Evolutionary conservation across 2,888 invertebrate species (phyloP).

Genomic region (Callinectes sapidus): DNA sequence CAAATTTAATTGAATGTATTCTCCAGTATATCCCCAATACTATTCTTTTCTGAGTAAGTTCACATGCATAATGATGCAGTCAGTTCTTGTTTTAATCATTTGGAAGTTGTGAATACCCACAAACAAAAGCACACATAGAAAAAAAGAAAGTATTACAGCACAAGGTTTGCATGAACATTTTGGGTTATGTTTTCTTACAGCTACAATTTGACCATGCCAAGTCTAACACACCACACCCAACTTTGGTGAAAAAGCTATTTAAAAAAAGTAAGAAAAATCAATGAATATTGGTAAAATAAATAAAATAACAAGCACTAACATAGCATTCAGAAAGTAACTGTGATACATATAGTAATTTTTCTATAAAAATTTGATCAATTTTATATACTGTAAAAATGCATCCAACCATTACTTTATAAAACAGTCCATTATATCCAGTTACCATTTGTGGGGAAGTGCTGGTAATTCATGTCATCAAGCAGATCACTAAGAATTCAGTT

Average conservation of each 20-base stretch:
- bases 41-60: background rate
- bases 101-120: background rate
- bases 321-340: background rate
- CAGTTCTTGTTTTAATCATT: background rate
- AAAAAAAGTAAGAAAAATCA: slow-evolving; percentile 24
- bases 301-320: slow-evolving; percentile 38
- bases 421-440: slow-evolving; percentile 45
- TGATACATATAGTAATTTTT: slow-evolving; percentile 7
- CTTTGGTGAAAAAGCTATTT: background rate
- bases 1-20: background rate
- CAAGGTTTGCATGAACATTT: slow-evolving; percentile 1
- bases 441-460: background rate
- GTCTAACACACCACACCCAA: slow-evolving; percentile 1
- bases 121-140: background rate
- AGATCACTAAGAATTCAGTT: background rate
- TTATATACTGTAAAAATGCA: slow-evolving; percentile 30
- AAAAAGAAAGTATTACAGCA: slow-evolving; percentile 3
- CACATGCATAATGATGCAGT: background rate
- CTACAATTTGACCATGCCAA: slow-evolving; percentile 17
- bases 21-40: background rate
- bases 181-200: slow-evolving; percentile 5
- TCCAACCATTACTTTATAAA: slow-evolving; percentile 42
- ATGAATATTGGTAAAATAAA: slow-evolving; percentile 32
- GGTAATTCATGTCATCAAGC: background rate
- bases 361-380: slow-evolving; percentile 27